Percentiles rank a stretch among this genome's conserved stretches.
These are phyloP conservation scores for Tiliacea aurago DNA, from an alignment of 2,888 invertebrate species.

Conservation along the genomic window DNA sequence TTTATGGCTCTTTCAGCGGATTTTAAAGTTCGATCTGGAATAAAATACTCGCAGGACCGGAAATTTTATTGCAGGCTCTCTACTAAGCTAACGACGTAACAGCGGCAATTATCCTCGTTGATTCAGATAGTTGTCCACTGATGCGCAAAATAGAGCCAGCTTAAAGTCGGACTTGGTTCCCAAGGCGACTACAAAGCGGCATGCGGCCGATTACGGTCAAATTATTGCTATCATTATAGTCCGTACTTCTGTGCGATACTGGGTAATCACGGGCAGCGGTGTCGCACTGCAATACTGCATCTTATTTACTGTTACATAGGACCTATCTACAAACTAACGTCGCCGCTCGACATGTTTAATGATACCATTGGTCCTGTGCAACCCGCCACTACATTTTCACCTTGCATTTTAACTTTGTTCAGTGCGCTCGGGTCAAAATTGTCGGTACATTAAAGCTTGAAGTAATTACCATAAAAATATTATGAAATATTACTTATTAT, in stretches of 20 bases:
- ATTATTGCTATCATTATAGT: constrained; percentile 89
- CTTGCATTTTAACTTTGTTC: constrained; percentile 55
- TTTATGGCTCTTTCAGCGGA: constrained; percentile 42
- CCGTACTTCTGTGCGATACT: constrained; percentile 77
- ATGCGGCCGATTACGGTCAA: constrained; percentile 88
- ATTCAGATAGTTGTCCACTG: constrained; percentile 86
- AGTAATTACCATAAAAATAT: constrained; percentile 37
- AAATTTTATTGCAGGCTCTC: constrained; percentile 69
- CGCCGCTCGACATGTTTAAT: constrained; percentile 57
- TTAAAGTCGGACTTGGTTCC: constrained; percentile 87
- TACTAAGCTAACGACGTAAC: constrained; percentile 77
- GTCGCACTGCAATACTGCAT: constrained; percentile 78
- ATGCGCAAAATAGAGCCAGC: constrained; percentile 86
- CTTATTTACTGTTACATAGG: constrained; percentile 73
- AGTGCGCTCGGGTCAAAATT: constrained; percentile 35
- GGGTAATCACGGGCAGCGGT: constrained; percentile 80
- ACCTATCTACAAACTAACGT: constrained; percentile 60
- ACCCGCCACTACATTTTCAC: constrained; percentile 56
- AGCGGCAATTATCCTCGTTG: constrained; percentile 83
- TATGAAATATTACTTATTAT: constrained; percentile 45
- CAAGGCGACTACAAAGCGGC: constrained; percentile 87
- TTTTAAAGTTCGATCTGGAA: constrained; percentile 57
- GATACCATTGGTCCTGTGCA: constrained; percentile 52
- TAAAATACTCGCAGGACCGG: constrained; percentile 54
- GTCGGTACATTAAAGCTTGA: constrained; percentile 32